Evolutionary conservation across 2,888 invertebrate species (phyloP), one percentile per base, ranked within the genome.

Genomic region (Sphaerophoria rueppellii): DNA sequence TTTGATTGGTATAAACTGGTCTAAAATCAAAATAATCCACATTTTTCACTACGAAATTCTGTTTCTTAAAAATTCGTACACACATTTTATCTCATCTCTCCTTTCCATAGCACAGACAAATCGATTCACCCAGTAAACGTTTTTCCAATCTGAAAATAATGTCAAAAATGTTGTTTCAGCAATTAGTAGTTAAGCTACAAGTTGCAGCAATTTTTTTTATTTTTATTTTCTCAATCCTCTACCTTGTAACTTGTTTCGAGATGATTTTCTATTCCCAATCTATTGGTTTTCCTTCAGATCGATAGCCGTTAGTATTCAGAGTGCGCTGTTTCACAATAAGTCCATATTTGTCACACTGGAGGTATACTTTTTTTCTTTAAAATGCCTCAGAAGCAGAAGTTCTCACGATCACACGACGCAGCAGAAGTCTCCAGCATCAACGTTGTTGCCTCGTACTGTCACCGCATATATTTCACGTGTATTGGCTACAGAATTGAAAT

Each of bases 331-430:
- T 37, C 37, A 54, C 24, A 24, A 67, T 50, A 75, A 71, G 35
- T 52, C 83, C 80, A 83, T 80, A 72, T 83, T 80, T 75, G 80
- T 75, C 83, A 24, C 24, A 61, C 67, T 61, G 65, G 50, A 58
- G 35, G 0, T 58, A 46, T 48, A 35, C 37, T 16, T 58, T 65
- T 63, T 58, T 60, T 48, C 14, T 14, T 52, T 16, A 54, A 52
- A 52, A 24, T 65, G 57, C 24, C 2, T 24, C 24, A 71, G 58
- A 32, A 63, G 50, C 69, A 74, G 46, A 81, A 85, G 81, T 85
- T 85, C 85, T 85, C 85, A 85, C 85, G 85, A 85, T 85, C 85
- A 85, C 73, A 80, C 76, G 76, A 69, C 85, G 58, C n/a, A 65
- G 48, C 48, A 34, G 46, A 61, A 61, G n/a, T 32, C 12, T 46